These are phyloP conservation scores for Leptopterna dolabrata DNA, from an alignment of 2,888 invertebrate genomes.

Conservation along the genomic window DNA sequence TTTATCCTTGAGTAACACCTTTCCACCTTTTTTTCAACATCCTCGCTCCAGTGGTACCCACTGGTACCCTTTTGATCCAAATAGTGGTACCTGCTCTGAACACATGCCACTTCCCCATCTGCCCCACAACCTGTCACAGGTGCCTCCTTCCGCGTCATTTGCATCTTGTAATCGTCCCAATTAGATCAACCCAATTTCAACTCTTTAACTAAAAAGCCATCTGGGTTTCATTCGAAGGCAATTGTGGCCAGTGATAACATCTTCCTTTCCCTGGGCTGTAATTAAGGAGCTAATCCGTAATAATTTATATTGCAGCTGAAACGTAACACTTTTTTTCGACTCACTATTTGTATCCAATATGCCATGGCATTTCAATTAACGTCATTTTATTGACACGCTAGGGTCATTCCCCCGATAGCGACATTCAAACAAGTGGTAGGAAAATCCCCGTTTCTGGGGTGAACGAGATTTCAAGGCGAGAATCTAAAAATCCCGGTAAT, in stretches of 20 bases:
- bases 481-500: no score
- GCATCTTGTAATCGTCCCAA: slow-evolving; percentile 33
- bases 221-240: slow-evolving; percentile 12
- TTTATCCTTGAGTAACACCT: neutral
- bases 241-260: slow-evolving; percentile 4
- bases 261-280: neutral
- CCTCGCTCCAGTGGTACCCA: neutral
- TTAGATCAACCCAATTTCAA: slow-evolving; percentile 34
- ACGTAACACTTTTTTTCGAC: neutral
- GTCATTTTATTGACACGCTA: no score
- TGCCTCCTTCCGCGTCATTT: slow-evolving; percentile 23
- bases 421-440: no score
- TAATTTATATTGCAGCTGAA: slow-evolving; percentile 15
- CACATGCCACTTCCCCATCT: slow-evolving; percentile 11
- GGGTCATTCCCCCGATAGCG: no score
- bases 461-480: no score
- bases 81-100: neutral
- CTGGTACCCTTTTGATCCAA: neutral
- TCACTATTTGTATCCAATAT: neutral
- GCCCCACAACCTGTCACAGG: slow-evolving; percentile 14
- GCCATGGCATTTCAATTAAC: neutral
- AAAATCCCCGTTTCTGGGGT: no score
- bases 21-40: neutral
- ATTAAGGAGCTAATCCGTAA: neutral
- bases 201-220: slow-evolving; percentile 10